A percentile compares a stretch with the other conserved stretches of the same genome.
phyloP scores from a whole-genome alignment of 2,797 vertebrate genomes.

The Pristis pectinata region DNA sequence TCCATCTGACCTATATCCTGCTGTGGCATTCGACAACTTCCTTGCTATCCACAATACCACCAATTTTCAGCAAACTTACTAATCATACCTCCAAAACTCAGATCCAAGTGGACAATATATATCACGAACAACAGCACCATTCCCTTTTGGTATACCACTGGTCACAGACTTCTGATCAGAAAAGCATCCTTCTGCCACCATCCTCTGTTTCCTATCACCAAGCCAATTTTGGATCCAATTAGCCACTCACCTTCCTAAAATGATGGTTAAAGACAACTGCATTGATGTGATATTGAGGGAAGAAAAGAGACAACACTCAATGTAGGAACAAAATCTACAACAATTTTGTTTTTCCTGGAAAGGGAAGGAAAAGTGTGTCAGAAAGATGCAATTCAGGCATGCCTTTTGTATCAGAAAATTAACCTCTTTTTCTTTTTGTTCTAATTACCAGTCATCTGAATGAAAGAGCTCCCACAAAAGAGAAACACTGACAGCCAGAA shows the following conservation, averaged over 20 bases:
- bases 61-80: no score
- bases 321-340: neutral
- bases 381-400: slow-evolving; percentile 24
- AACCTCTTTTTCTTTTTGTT: slow-evolving; percentile 11
- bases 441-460: slow-evolving; percentile 24
- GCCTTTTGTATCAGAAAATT: neutral
- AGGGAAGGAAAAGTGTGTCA: neutral
- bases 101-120: no score
- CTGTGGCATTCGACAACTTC: no score
- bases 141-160: no score
- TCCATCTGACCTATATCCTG: no score
- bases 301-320: neutral
- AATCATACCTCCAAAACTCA: no score
- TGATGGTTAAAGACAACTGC: neutral
- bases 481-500: neutral
- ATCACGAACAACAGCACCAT: no score
- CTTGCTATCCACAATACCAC: no score
- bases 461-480: slow-evolving; percentile 11
- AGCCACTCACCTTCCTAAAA: neutral
- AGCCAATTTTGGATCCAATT: no score
- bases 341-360: neutral
- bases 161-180: no score
- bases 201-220: no score
- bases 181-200: no score
- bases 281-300: neutral